phyloP scores from a whole-genome alignment of 2,888 invertebrate genomes.

The Micoletzkya japonica region DNA sequence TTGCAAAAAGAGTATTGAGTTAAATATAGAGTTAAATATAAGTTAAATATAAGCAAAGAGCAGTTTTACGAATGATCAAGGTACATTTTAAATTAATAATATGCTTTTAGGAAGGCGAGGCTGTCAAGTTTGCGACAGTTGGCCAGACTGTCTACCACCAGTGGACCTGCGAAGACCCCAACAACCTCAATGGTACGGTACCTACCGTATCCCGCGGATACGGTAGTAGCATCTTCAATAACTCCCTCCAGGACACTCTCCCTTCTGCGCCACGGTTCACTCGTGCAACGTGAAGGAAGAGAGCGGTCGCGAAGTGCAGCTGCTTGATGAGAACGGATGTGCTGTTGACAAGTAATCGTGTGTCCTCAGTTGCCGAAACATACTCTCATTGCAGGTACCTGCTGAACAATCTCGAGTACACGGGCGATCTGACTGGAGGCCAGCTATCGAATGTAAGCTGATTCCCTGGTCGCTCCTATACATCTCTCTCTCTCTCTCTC shows the following conservation, averaged over 20 bases:
- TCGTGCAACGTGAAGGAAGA: constrained; percentile 57
- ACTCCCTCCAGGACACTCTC: constrained; percentile 36
- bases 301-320: constrained; percentile 49
- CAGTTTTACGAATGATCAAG: background rate
- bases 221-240: background rate
- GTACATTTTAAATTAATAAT: constrained; percentile 2
- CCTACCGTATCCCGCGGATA: background rate
- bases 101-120: constrained; percentile 37
- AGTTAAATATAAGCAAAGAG: too few species aligned
- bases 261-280: constrained; percentile 59
- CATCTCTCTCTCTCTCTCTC: background rate
- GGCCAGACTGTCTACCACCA: constrained; percentile 55
- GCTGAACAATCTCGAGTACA: constrained; percentile 58
- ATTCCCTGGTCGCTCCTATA: background rate
- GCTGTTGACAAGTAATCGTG: constrained; percentile 49
- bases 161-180: constrained; percentile 49
- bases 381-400: constrained; percentile 35
- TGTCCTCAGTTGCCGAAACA: background rate
- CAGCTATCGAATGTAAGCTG: constrained; percentile 49
- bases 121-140: constrained; percentile 54
- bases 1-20: background rate
- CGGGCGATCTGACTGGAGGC: constrained; percentile 52
- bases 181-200: constrained; percentile 14
- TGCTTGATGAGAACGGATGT: constrained; percentile 62
- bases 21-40: background rate